phyloP scores from a whole-genome alignment of 2,113 vertebrate species.

The Columba janthina region DNA sequence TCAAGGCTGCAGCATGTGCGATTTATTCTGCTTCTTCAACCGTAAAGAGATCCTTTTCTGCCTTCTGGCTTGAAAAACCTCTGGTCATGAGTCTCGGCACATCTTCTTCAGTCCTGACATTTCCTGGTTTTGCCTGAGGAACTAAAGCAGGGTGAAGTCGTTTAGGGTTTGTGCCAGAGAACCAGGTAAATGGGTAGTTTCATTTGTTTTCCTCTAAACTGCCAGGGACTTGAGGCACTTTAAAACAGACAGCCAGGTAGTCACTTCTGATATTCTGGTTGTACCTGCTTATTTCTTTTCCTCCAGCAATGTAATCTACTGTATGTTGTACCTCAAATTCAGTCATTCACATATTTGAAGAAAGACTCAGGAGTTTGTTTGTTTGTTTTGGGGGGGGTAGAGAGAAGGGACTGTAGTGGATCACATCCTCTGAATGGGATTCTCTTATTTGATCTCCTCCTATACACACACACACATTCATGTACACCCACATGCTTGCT shows the following conservation, averaged over 20 bases:
- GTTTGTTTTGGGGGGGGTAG: background rate
- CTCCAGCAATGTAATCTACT: background rate
- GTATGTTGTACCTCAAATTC: background rate
- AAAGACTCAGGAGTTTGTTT: background rate
- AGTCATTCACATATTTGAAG: background rate
- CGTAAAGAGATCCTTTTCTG: constrained; percentile 13
- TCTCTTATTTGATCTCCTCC: background rate
- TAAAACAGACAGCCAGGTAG: background rate
- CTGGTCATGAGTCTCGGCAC: background rate
- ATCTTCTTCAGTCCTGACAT: background rate
- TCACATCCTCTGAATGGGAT: background rate
- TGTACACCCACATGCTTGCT: background rate
- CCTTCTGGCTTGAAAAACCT: background rate
- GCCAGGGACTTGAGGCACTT: background rate
- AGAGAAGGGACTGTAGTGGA: background rate
- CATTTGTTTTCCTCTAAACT: constrained; percentile 24
- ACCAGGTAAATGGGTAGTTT: background rate
- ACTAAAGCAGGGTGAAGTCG: background rate
- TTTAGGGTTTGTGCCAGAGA: background rate
- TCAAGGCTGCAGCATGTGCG: background rate
- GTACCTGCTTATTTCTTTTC: constrained; percentile 1
- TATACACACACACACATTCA: background rate
- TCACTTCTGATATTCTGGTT: background rate
- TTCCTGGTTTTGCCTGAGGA: background rate
- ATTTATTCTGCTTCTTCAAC: constrained; percentile 14